phyloP scores from a whole-genome alignment of 2,888 invertebrate species.

The Dilophus febrilis region DNA sequence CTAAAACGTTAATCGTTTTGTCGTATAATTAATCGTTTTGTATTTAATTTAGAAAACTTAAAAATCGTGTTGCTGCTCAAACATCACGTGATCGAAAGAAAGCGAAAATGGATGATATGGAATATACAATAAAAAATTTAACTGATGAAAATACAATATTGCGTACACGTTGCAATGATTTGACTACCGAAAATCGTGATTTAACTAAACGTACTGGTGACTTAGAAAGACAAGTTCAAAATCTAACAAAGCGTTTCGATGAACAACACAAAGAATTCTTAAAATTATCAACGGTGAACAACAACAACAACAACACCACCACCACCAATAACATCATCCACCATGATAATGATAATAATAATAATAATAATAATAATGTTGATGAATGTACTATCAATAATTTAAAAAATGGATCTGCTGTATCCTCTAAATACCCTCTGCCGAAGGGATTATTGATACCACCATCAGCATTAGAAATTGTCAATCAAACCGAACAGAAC shows the following conservation, averaged over 20 bases:
- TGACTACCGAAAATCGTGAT: conserved; percentile 41
- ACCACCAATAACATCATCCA: too few species aligned
- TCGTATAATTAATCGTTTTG: too few species aligned
- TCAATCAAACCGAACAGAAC: conserved; percentile 8
- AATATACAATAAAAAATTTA: conserved; percentile 45
- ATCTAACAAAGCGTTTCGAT: conserved; percentile 38
- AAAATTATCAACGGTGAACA: conserved; percentile 8
- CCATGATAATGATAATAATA: too few species aligned
- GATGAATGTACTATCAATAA: conserved; percentile 24
- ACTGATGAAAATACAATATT: conserved; percentile 46
- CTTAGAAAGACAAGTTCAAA: conserved; percentile 44
- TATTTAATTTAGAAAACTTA: conserved; percentile 78
- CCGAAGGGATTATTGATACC: conserved; percentile 59
- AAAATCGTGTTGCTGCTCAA: conserved; percentile 94
- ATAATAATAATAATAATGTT: background rate
- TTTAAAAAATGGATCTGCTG: conserved; percentile 51
- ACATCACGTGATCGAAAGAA: conserved; percentile 94
- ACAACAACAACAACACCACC: conserved; percentile 10
- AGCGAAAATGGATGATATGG: conserved; percentile 80
- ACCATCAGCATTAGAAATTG: conserved; percentile 34
- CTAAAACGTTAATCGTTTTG: too few species aligned
- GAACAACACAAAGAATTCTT: conserved; percentile 24
- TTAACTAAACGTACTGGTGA: conserved; percentile 51
- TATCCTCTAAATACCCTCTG: conserved; percentile 66
- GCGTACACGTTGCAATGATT: conserved; percentile 29